These are phyloP conservation scores for Rhadina sibilatrix DNA, from an alignment of 2,113 vertebrate genomes.

Conservation along the genomic window DNA sequence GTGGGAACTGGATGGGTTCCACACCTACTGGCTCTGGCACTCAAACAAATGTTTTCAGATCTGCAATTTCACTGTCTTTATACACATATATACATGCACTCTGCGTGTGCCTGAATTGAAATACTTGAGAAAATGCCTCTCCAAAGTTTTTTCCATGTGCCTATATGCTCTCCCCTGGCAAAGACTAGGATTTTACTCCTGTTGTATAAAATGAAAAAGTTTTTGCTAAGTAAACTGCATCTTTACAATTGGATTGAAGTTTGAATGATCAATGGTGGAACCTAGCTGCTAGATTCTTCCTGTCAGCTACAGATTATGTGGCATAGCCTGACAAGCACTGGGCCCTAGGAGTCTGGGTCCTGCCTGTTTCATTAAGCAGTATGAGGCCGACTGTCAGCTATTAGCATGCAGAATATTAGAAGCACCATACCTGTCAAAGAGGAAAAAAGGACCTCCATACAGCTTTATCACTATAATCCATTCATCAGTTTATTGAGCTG, in stretches of 20 bases:
- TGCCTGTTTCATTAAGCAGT: slow-evolving; percentile 30
- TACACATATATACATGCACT: fast-evolving
- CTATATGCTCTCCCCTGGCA: fast-evolving
- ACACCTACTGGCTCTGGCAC: neutral
- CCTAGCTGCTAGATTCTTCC: neutral
- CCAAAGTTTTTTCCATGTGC: neutral
- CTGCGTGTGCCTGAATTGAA: fast-evolving
- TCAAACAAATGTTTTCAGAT: neutral
- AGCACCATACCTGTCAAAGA: slow-evolving; percentile 1
- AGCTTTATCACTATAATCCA: slow-evolving; percentile 12
- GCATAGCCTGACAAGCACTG: fast-evolving
- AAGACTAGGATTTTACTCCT: neutral
- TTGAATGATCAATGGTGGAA: neutral
- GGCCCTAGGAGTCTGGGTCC: neutral
- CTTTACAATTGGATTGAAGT: neutral
- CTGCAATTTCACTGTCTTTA: neutral
- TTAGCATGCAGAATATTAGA: slow-evolving; percentile 19
- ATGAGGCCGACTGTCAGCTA: neutral
- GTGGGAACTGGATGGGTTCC: neutral
- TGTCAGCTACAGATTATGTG: neutral
- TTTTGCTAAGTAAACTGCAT: neutral
- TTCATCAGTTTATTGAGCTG: slow-evolving; percentile 44
- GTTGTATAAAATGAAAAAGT: neutral
- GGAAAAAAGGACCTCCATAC: neutral
- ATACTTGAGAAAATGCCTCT: neutral